Evolutionary conservation across 2,888 invertebrate species (phyloP).

Genomic region (Teinopalpus imperialis): DNA sequence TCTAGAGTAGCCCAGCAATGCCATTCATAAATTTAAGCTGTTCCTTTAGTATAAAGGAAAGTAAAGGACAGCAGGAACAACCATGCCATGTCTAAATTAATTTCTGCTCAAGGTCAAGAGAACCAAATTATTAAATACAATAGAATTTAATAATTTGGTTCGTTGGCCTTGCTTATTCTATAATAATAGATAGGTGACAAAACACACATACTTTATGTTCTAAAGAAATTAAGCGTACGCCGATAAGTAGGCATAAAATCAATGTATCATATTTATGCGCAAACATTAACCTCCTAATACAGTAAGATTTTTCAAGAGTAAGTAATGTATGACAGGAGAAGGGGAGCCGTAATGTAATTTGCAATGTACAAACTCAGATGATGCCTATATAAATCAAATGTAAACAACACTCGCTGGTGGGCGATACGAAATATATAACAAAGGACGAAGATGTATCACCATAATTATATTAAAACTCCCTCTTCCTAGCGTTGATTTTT

Average conservation of each 20-base stretch:
- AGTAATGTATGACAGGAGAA: constrained; percentile 55
- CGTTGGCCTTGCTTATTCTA: too few species aligned
- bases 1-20: too few species aligned
- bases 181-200: too few species aligned
- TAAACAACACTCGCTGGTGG: constrained; percentile 48
- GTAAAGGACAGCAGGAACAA: too few species aligned
- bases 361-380: constrained; percentile 45
- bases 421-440: constrained; percentile 44
- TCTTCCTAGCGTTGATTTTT: constrained; percentile 2
- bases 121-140: too few species aligned
- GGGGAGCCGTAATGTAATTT: constrained; percentile 55
- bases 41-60: too few species aligned
- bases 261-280: constrained; percentile 19
- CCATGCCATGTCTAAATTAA: too few species aligned
- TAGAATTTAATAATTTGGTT: too few species aligned
- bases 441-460: constrained; percentile 37
- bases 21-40: too few species aligned
- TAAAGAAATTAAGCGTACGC: constrained; percentile 8
- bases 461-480: constrained; percentile 35
- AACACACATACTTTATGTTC: too few species aligned
- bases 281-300: constrained; percentile 21
- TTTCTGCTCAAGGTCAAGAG: too few species aligned
- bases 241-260: constrained; percentile 8
- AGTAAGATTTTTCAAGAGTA: constrained; percentile 40
- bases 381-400: constrained; percentile 58